phyloP scores from a whole-genome alignment of 2,888 invertebrate genomes.

The Drosophila gaucha region DNA sequence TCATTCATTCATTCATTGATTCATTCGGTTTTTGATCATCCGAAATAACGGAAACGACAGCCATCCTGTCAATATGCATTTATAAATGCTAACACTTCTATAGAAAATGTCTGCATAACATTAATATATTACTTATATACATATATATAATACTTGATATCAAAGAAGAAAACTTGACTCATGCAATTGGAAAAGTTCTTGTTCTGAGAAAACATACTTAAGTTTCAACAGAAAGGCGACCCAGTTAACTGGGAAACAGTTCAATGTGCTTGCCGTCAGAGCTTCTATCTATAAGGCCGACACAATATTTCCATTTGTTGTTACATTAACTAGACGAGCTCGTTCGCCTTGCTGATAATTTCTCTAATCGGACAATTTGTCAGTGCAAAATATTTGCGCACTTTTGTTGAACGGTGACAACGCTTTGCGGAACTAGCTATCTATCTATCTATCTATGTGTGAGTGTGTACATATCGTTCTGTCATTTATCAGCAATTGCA shows the following conservation, averaged over 20 bases:
- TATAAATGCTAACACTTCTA: constrained; percentile 24
- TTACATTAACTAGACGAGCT: constrained; percentile 36
- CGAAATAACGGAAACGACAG: constrained; percentile 46
- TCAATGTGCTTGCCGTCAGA: constrained; percentile 8
- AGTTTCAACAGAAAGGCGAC: neutral
- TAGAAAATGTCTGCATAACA: constrained; percentile 30
- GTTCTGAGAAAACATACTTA: constrained; percentile 5
- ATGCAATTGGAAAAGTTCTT: neutral
- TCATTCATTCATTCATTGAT: constrained; percentile 34
- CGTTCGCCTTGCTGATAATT: constrained; percentile 63
- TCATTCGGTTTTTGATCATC: constrained; percentile 26
- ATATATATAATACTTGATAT: neutral
- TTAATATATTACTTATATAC: neutral
- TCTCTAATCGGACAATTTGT: constrained; percentile 64
- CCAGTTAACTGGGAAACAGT: constrained; percentile 9
- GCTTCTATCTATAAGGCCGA: constrained; percentile 46
- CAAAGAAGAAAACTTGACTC: neutral
- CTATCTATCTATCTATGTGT: neutral
- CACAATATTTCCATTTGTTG: constrained; percentile 65
- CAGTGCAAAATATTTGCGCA: constrained; percentile 46
- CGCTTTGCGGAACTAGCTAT: constrained; percentile 61
- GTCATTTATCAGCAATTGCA: constrained; percentile 65
- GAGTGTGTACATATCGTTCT: constrained; percentile 27
- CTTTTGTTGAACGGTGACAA: constrained; percentile 52
- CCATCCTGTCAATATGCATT: constrained; percentile 40